Conservation (phyloP, 2,888 invertebrate species). For the Blomia tropicalis region DNA sequence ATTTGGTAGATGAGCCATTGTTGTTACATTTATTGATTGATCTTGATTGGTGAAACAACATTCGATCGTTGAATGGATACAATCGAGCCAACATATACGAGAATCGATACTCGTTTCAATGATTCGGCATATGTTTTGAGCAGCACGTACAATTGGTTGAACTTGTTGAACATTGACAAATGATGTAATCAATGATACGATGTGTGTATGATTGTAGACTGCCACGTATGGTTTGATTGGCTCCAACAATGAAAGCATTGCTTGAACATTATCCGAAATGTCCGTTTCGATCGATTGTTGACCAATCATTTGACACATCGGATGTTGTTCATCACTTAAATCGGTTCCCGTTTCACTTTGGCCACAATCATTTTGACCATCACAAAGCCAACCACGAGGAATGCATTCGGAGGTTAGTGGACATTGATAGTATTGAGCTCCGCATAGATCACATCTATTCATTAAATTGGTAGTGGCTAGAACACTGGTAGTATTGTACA, state of each 20-base stretch:
- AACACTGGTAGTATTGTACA: neutral
- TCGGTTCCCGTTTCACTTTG: neutral
- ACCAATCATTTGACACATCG: neutral
- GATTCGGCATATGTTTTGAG: neutral
- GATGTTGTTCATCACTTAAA: neutral
- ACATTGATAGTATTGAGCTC: neutral
- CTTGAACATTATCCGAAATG: neutral
- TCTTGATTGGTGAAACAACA: too few relatives aligned
- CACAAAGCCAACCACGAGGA: slow-evolving; percentile 5
- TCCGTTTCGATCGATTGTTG: neutral
- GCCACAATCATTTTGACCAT: neutral
- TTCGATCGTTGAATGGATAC: neutral
- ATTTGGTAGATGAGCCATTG: neutral
- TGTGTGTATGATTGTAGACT: neutral
- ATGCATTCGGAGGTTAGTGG: neutral
- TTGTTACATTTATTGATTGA: too few relatives aligned
- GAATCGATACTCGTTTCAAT: neutral
- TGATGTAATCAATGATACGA: neutral
- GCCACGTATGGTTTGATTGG: neutral
- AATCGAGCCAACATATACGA: neutral
- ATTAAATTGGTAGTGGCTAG: neutral
- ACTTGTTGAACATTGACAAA: neutral
- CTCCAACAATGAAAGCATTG: neutral
- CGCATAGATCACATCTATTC: neutral
- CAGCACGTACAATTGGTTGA: too few relatives aligned